These are phyloP conservation scores for Elachura formosa DNA, from an alignment of 2,113 vertebrate species.

Conservation along the genomic window DNA sequence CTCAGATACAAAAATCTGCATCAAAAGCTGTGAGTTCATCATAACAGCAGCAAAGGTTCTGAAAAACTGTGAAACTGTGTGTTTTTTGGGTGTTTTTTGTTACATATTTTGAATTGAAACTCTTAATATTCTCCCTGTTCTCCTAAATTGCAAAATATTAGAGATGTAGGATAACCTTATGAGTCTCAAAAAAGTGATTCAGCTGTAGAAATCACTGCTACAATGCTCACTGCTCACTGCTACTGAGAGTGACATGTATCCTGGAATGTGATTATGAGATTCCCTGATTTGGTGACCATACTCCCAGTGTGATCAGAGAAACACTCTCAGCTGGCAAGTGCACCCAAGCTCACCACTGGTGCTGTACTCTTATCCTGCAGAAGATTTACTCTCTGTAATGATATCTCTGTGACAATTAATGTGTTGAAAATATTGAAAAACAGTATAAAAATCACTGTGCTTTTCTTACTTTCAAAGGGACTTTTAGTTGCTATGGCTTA, in stretches of 20 bases:
- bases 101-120: neutral
- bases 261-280: neutral
- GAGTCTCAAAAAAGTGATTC: neutral
- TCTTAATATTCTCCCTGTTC: neutral
- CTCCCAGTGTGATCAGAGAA: neutral
- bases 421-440: neutral
- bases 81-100: fast-evolving
- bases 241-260: neutral
- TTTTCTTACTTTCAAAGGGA: neutral
- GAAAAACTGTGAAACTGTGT: neutral
- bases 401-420: neutral
- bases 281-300: neutral
- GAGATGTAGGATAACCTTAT: neutral
- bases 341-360: fast-evolving
- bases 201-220: neutral
- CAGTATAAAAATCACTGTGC: neutral
- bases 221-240: no score
- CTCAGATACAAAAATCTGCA: neutral
- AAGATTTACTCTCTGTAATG: neutral
- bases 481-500: neutral
- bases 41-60: neutral
- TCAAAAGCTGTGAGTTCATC: neutral
- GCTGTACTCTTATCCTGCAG: neutral
- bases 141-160: neutral
- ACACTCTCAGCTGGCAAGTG: neutral